A percentile compares a stretch with the other conserved stretches of the same genome.
phyloP scores from a whole-genome alignment of 1,140 invertebrate genomes.

The Bombus breviceps region DNA sequence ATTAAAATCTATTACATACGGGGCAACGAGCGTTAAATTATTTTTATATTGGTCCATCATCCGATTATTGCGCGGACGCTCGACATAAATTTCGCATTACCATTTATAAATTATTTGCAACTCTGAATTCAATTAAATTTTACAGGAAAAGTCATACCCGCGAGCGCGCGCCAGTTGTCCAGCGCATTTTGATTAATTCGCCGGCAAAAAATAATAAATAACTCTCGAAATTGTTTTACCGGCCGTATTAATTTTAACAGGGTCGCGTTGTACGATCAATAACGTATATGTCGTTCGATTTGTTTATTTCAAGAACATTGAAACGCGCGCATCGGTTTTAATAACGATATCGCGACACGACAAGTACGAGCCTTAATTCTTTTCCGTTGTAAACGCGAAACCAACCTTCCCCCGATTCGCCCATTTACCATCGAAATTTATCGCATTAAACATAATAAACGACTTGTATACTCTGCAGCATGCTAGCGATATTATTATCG shows the following conservation, averaged over 20 bases:
- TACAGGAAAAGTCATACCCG: constrained; percentile 26
- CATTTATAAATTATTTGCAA: constrained; percentile 31
- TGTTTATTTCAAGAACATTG: constrained; percentile 19
- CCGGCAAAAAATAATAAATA: constrained; percentile 44
- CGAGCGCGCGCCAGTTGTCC: background rate
- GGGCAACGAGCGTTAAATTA: background rate
- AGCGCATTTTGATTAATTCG: constrained; percentile 43
- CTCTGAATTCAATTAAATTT: constrained; percentile 36
- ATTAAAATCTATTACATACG: background rate
- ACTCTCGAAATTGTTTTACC: constrained; percentile 34
- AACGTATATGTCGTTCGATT: constrained; percentile 23
- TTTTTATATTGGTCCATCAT: background rate
- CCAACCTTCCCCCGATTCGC: background rate
- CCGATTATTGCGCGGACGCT: background rate
- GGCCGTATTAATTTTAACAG: constrained; percentile 18
- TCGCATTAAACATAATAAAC: constrained; percentile 48
- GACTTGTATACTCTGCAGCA: constrained; percentile 31
- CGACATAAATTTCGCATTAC: constrained; percentile 40
- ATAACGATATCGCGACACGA: constrained; percentile 6
- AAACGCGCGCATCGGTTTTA: constrained; percentile 17
- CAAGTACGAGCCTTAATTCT: constrained; percentile 1
- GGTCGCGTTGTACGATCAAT: constrained; percentile 3
- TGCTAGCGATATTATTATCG: constrained; percentile 62
- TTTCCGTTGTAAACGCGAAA: background rate
- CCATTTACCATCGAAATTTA: constrained; percentile 49